These are phyloP conservation scores for Pardalotus punctatus DNA, from an alignment of 2,113 vertebrate genomes.

Conservation along the genomic window DNA sequence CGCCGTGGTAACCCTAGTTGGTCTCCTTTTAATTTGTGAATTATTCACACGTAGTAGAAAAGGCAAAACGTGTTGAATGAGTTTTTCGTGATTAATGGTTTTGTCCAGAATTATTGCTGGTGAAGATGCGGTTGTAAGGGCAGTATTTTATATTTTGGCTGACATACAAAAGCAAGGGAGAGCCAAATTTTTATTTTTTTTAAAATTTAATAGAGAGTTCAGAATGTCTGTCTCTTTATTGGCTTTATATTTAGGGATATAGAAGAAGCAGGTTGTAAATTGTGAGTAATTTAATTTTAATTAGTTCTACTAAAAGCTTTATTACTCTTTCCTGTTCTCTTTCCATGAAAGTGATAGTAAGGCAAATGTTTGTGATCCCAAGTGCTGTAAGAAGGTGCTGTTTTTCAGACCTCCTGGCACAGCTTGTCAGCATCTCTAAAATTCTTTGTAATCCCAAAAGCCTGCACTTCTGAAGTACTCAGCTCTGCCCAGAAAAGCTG, in stretches of 20 bases:
- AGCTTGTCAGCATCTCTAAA: not conserved
- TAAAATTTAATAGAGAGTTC: not conserved
- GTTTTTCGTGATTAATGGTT: conserved; percentile 5
- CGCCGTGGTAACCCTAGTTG: rapidly evolving
- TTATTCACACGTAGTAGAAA: not conserved
- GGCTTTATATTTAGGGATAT: not conserved
- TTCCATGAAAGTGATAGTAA: not conserved
- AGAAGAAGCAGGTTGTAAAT: not conserved
- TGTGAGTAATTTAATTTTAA: conserved; percentile 41
- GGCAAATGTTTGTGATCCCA: not conserved
- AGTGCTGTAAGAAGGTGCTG: not conserved
- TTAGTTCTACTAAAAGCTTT: conserved; percentile 31
- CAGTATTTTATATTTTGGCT: not conserved
- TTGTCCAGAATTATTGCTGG: not conserved
- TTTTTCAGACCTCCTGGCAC: not conserved
- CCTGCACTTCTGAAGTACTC: not conserved
- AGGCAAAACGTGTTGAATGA: not conserved
- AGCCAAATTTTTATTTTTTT: not conserved
- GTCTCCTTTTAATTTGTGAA: not conserved
- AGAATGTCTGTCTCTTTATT: not conserved
- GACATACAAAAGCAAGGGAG: not conserved
- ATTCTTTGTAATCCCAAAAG: not conserved
- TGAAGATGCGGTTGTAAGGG: rapidly evolving
- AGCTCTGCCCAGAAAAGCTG: not conserved
- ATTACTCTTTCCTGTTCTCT: not conserved